A percentile compares a stretch with the other conserved stretches of the same genome.
These are phyloP conservation scores for Anarrhichthys ocellatus DNA, from an alignment of 2,113 vertebrate genomes.

Conservation along the genomic window DNA sequence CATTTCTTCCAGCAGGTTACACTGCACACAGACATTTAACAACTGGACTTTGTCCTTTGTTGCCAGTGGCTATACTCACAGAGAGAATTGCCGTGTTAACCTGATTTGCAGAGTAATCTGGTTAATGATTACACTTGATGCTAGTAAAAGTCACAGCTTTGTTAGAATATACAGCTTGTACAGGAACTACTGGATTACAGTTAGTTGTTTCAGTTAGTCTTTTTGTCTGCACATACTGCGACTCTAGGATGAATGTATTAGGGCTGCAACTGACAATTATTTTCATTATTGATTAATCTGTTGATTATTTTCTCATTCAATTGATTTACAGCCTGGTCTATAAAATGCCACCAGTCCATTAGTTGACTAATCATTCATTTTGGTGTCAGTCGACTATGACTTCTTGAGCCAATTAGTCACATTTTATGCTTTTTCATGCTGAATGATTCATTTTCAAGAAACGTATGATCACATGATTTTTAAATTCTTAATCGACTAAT, in stretches of 20 bases:
- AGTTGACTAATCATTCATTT: no score
- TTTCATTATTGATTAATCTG: not conserved
- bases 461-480: not conserved
- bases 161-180: not conserved
- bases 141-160: conserved; percentile 16
- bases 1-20: conserved; percentile 3
- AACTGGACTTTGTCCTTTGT: conserved; percentile 36
- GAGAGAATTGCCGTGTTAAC: not conserved
- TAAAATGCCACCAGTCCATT: no score
- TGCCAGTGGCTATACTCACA: not conserved
- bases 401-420: not conserved
- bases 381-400: not conserved
- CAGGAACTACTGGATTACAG: not conserved
- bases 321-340: not conserved
- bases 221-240: not conserved
- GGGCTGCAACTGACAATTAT: not conserved
- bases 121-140: conserved; percentile 11
- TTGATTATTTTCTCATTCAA: not conserved
- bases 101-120: not conserved
- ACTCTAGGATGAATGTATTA: not conserved
- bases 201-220: not conserved
- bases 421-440: not conserved
- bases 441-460: not conserved
- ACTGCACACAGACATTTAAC: conserved; percentile 21
- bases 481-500: not conserved